Evolutionary conservation across 2,888 invertebrate genomes (phyloP).

Genomic region (Trichopoda pennipes): DNA sequence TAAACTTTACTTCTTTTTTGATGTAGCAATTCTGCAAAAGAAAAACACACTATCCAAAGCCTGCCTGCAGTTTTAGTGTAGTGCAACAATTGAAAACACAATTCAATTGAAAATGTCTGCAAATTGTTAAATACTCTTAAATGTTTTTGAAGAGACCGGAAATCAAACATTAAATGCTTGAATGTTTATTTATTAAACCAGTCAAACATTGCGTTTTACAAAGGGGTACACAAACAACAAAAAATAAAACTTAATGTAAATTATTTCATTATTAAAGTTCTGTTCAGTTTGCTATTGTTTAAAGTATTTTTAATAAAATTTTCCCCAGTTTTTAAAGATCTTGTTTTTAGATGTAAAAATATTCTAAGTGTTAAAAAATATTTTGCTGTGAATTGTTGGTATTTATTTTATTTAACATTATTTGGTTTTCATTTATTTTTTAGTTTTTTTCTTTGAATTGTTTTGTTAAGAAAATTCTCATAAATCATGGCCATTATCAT

Average conservation of each 20-base stretch:
- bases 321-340: constrained; percentile 1
- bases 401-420: constrained; percentile 29
- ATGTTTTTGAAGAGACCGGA: constrained; percentile 60
- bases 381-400: constrained; percentile 12
- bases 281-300: constrained; percentile 14
- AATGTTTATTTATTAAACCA: constrained; percentile 59
- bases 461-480: constrained; percentile 50
- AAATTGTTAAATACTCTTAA: constrained; percentile 48
- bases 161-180: constrained; percentile 62
- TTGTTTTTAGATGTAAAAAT: constrained; percentile 46
- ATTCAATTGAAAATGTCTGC: constrained; percentile 60
- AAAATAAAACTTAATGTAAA: constrained; percentile 45
- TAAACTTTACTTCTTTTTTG: too few relatives aligned
- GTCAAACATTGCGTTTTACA: constrained; percentile 18
- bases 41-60: background rate
- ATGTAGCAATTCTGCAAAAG: too few relatives aligned
- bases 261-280: constrained; percentile 12
- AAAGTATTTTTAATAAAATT: constrained; percentile 7
- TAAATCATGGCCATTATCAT: constrained; percentile 68
- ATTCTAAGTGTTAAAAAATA: constrained; percentile 40
- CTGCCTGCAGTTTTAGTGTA: background rate
- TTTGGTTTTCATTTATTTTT: constrained; percentile 17
- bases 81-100: constrained; percentile 8
- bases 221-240: constrained; percentile 34
- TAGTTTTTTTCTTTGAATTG: constrained; percentile 26